A percentile compares a stretch with the other conserved stretches of the same genome.
These are phyloP conservation scores for Prunella strophiata DNA, from an alignment of 2,797 vertebrate species.

Conservation along the genomic window DNA sequence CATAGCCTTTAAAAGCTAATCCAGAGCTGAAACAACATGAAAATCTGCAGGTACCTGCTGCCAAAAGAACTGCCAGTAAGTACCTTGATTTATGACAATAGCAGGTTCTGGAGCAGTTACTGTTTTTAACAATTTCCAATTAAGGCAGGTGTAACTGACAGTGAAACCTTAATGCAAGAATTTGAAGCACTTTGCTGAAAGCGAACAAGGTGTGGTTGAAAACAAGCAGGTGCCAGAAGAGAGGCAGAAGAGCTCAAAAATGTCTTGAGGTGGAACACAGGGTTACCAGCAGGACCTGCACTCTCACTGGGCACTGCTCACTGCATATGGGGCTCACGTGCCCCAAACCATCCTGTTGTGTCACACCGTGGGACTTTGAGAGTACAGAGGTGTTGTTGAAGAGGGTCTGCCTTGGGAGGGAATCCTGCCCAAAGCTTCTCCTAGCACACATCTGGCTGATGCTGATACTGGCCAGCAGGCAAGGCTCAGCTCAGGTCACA, in stretches of 20 bases:
- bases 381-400: not conserved
- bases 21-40: not conserved
- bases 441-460: accelerated
- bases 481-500: not conserved
- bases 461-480: not conserved
- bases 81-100: not conserved
- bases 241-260: not conserved
- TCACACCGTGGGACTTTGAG: accelerated
- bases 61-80: not conserved
- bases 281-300: not conserved
- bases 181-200: not conserved
- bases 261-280: not conserved
- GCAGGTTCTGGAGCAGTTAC: not conserved
- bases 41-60: not conserved
- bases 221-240: not conserved
- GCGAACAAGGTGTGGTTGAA: not conserved
- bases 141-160: not conserved
- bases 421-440: not conserved
- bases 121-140: not conserved
- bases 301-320: accelerated
- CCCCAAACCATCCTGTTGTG: not conserved
- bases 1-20: not conserved
- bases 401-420: not conserved
- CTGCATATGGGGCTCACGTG: accelerated
- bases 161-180: not conserved